A percentile compares a stretch with the other conserved stretches of the same genome.
These are phyloP conservation scores for Neoniphon sammara DNA, from an alignment of 2,797 vertebrate species.

Conservation along the genomic window DNA sequence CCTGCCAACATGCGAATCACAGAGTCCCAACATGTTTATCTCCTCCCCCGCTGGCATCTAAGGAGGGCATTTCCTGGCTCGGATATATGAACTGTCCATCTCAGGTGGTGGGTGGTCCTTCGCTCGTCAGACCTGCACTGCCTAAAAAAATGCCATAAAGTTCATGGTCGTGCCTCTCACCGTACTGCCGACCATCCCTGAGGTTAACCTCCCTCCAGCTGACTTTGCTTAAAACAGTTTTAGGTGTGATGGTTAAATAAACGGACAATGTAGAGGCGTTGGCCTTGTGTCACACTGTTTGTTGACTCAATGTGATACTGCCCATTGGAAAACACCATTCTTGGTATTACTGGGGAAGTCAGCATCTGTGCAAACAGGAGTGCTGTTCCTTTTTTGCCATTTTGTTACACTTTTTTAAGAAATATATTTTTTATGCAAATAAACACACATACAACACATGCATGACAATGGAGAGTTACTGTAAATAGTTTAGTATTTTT, in stretches of 20 bases:
- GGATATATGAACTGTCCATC: conserved; percentile 58
- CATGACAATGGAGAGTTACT: no score
- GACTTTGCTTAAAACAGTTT: conserved; percentile 52
- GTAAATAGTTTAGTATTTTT: no score
- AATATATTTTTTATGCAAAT: no score
- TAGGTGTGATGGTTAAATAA: conserved; percentile 72
- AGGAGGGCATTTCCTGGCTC: conserved; percentile 80
- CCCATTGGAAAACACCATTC: conserved; percentile 67
- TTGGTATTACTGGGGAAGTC: conserved; percentile 55
- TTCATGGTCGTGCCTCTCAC: conserved; percentile 69
- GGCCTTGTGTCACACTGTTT: conserved; percentile 60
- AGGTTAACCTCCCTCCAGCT: conserved; percentile 60
- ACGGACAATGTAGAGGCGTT: conserved; percentile 52
- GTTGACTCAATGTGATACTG: conserved; percentile 66
- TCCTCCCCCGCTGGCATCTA: conserved; percentile 69
- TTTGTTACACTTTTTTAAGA: conserved; percentile 19
- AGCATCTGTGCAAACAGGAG: conserved; percentile 70
- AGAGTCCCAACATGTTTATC: conserved; percentile 74
- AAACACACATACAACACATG: no score
- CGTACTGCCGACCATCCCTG: conserved; percentile 63
- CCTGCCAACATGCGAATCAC: conserved; percentile 71
- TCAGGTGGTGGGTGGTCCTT: conserved; percentile 78
- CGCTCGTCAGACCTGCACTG: conserved; percentile 42
- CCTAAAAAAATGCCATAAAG: conserved; percentile 64
- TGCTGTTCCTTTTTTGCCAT: conserved; percentile 42